These are phyloP conservation scores for Atethmia centrago DNA, from an alignment of 2,888 invertebrate species.

Conservation along the genomic window DNA sequence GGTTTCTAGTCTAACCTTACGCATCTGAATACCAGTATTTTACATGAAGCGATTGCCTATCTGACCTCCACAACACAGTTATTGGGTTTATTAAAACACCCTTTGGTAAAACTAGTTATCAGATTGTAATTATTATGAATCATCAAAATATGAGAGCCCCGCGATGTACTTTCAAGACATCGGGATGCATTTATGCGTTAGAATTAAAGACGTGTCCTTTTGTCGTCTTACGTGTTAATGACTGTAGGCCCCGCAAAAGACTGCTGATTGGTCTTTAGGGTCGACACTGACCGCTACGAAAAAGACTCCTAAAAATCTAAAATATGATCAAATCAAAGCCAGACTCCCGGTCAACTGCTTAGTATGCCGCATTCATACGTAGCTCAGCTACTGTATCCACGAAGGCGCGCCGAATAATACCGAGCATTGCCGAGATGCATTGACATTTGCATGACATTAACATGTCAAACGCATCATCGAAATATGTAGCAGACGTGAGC, in stretches of 20 bases:
- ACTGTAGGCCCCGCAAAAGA: not conserved
- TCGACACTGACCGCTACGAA: not conserved
- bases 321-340: constrained; percentile 4
- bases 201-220: not conserved
- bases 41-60: not conserved
- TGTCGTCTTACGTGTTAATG: not conserved
- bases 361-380: constrained; percentile 52
- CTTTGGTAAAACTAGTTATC: not conserved
- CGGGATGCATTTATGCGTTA: not conserved
- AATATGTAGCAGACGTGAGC: constrained; percentile 56
- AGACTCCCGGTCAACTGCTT: constrained; percentile 34
- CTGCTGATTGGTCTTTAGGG: too few species aligned
- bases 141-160: not conserved
- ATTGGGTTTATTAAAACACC: too few species aligned
- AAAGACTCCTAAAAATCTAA: not conserved
- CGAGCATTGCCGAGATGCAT: constrained; percentile 71
- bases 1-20: too few species aligned
- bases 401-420: constrained; percentile 76
- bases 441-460: constrained; percentile 64
- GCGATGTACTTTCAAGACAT: not conserved
- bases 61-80: not conserved
- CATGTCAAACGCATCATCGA: constrained; percentile 47
- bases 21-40: not conserved
- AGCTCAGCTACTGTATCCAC: constrained; percentile 74
- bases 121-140: not conserved